Percentiles rank a stretch among this genome's conserved stretches.
phyloP scores from a whole-genome alignment of 2,888 invertebrate genomes.

The Troides helena region DNA sequence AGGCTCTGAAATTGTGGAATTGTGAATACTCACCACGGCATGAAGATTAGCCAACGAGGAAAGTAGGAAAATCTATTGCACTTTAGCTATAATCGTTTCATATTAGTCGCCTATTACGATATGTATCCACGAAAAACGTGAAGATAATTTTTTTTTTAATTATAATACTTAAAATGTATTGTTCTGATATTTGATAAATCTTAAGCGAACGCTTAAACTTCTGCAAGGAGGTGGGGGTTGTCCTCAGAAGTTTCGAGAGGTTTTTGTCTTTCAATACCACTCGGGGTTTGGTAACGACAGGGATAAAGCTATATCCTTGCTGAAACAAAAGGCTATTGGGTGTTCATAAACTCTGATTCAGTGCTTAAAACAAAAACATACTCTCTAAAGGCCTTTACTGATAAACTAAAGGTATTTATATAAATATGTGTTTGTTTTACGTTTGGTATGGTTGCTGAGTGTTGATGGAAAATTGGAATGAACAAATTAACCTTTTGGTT shows the following conservation, averaged over 20 bases:
- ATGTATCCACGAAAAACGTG: background rate
- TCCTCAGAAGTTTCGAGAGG: slow-evolving; percentile 23
- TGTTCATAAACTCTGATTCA: slow-evolving; percentile 7
- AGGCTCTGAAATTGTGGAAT: no score
- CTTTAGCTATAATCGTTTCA: no score
- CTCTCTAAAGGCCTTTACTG: background rate
- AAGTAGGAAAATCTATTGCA: no score
- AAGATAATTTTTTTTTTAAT: background rate
- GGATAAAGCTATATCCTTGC: slow-evolving; percentile 17
- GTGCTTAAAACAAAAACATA: slow-evolving; percentile 1
- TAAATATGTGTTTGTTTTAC: no score
- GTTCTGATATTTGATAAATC: background rate
- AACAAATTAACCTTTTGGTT: no score
- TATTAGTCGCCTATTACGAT: no score
- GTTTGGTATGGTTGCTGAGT: no score
- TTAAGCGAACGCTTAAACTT: slow-evolving; percentile 11
- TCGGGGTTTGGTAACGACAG: slow-evolving; percentile 20
- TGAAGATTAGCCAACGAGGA: no score
- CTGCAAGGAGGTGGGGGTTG: slow-evolving; percentile 4
- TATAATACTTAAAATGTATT: background rate
- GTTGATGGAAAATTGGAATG: no score
- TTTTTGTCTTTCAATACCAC: slow-evolving; percentile 25
- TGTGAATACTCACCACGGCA: no score
- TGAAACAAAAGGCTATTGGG: slow-evolving; percentile 16
- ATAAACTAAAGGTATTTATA: background rate